A percentile compares a stretch with the other conserved stretches of the same genome.
Conservation (phyloP, 2,113 vertebrate species). For the Nothoprocta perdicaria region DNA sequence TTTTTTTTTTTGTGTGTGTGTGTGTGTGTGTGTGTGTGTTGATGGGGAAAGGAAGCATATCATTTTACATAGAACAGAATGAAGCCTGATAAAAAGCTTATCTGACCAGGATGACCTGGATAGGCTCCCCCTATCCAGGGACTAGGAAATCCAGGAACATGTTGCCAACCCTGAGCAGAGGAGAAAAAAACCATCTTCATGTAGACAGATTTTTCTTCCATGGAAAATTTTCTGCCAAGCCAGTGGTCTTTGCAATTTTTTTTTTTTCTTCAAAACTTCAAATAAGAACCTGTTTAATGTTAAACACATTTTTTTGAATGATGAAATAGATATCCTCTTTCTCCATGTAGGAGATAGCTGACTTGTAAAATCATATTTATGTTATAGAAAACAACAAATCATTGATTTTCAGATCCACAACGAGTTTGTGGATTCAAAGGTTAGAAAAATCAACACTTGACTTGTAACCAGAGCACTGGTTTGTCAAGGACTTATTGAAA, state of each 20-base stretch:
- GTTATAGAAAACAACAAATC: not conserved
- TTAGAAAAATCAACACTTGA: not conserved
- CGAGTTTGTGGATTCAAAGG: not conserved
- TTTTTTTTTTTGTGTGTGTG: no score
- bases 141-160: not conserved
- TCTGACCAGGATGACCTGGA: not conserved
- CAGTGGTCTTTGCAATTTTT: not conserved
- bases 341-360: not conserved
- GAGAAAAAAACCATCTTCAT: accelerated
- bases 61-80: not conserved
- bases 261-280: not conserved
- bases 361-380: not conserved
- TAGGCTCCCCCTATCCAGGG: no score
- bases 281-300: not conserved
- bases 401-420: not conserved
- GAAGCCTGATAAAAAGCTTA: not conserved
- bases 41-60: accelerated
- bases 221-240: not conserved
- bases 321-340: not conserved
- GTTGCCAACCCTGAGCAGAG: not conserved
- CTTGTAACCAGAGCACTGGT: not conserved
- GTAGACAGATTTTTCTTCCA: accelerated
- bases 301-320: not conserved
- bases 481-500: not conserved
- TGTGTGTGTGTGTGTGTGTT: no score